phyloP scores from a whole-genome alignment of 2,113 vertebrate species.

The Etia nguti region DNA sequence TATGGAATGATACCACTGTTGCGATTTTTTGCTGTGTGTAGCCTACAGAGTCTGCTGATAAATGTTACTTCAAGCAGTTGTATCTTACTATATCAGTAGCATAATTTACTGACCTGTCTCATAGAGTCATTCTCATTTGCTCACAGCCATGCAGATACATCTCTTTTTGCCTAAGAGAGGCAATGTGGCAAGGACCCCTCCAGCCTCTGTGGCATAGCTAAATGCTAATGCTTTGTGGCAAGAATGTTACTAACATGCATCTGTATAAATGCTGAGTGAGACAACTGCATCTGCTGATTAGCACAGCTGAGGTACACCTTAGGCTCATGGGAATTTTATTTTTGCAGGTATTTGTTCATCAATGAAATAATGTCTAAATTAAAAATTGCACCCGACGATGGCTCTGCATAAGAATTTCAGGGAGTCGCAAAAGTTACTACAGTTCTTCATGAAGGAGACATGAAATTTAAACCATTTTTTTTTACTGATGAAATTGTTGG shows the following conservation, averaged over 20 bases:
- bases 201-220: neutral
- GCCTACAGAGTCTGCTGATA: neutral
- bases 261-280: neutral
- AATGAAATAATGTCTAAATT: neutral
- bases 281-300: neutral
- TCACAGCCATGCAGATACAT: neutral
- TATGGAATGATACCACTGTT: neutral
- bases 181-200: neutral
- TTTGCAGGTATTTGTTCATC: neutral
- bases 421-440: neutral
- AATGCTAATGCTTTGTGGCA: neutral
- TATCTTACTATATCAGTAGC: neutral
- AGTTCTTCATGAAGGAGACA: neutral
- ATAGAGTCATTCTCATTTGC: neutral
- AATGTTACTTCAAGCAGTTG: neutral
- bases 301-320: neutral
- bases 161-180: neutral
- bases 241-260: neutral
- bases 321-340: rapidly evolving
- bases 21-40: neutral
- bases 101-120: neutral
- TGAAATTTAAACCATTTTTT: neutral
- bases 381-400: neutral
- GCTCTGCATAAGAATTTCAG: neutral
- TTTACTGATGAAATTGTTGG: neutral